Evolutionary conservation across 2,888 invertebrate species (phyloP), one percentile per base, ranked within the genome.

Genomic region (Melanostoma mellinum): DNA sequence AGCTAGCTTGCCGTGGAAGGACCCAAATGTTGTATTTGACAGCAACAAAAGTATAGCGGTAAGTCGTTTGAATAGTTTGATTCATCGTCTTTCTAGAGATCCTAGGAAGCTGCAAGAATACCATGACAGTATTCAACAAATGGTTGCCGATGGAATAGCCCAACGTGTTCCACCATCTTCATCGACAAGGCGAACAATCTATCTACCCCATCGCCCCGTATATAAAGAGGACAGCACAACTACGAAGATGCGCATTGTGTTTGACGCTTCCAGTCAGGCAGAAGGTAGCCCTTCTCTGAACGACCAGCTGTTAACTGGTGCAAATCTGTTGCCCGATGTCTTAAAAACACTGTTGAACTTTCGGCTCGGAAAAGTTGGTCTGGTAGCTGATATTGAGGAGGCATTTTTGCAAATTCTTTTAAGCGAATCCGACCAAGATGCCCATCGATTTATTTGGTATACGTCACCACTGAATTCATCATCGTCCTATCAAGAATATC

Each of bases 311-410:
- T 30, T 48, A 3, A 53, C 65, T 5, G 71, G 77, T 6, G 35
- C 50, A n/a, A 77, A 71, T 71, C 38, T 77, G 20, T 32, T 77
- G 9, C 77, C 77, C 2, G 58, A 71, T 38, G 40, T 76, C 30
- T 55, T 68, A 6, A 76, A 40, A 9, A 40, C 46, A 8, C 40
- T 61, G 0, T 20, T 76, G 8, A 76, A 76, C 32, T 68, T 75
- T 53, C 58, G 75, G 8, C 32, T 67, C 5, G 60, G 60, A 2
- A 36, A n/a, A 8, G 9, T 67, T 2, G 60, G 63, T 38, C 30
- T 50, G 10, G 53, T 61, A 6, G 74, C 58, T 3, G 58, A 65
- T 42, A 48, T 65, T 3, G 55, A 56, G 4, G 48, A 46, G n/a
- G 48, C 61, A 33, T 48, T 63, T 36, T 20, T 63, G 6, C 61